A percentile compares a stretch with the other conserved stretches of the same genome.
Conservation (phyloP, 2,888 invertebrate species). For the Leptopilina myrica region DNA sequence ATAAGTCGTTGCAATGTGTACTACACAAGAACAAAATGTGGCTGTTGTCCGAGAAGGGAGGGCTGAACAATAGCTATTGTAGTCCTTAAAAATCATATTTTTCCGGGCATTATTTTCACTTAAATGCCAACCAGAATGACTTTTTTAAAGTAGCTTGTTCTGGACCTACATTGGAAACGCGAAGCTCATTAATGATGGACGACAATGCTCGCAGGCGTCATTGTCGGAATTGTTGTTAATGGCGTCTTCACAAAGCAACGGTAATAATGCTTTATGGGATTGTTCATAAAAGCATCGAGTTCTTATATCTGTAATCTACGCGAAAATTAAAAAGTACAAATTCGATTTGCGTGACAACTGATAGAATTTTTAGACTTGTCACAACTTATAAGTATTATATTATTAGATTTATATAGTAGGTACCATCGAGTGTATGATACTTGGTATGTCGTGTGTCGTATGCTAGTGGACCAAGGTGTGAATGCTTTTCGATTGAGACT, state of each 20-base stretch:
- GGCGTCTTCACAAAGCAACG: constrained; percentile 17
- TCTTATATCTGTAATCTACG: constrained; percentile 63
- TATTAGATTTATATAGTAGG: constrained; percentile 70
- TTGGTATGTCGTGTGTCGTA: constrained; percentile 68
- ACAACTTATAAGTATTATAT: constrained; percentile 71
- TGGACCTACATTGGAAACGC: constrained; percentile 41
- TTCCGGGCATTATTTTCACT: constrained; percentile 72
- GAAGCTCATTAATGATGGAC: constrained; percentile 57
- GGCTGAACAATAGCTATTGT: constrained; percentile 72
- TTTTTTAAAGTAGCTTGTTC: background rate
- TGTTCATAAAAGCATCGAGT: constrained; percentile 66
- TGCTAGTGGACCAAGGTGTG: constrained; percentile 74
- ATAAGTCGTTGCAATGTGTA: constrained; percentile 72
- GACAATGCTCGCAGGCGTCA: constrained; percentile 55
- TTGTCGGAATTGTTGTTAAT: constrained; percentile 58
- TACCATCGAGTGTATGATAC: constrained; percentile 73
- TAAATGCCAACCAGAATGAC: constrained; percentile 54
- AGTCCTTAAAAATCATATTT: constrained; percentile 65
- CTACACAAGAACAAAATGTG: constrained; percentile 36
- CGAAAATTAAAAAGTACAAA: constrained; percentile 71
- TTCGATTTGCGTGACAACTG: constrained; percentile 72
- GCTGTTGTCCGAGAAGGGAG: constrained; percentile 73
- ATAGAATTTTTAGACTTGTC: constrained; percentile 71
- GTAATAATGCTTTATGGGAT: constrained; percentile 67
- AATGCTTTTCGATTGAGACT: constrained; percentile 65